Percentiles rank a stretch among this genome's conserved stretches.
Evolutionary conservation across 2,113 vertebrate genomes (phyloP).

Genomic region (Sphaerodactylus townsendi): DNA sequence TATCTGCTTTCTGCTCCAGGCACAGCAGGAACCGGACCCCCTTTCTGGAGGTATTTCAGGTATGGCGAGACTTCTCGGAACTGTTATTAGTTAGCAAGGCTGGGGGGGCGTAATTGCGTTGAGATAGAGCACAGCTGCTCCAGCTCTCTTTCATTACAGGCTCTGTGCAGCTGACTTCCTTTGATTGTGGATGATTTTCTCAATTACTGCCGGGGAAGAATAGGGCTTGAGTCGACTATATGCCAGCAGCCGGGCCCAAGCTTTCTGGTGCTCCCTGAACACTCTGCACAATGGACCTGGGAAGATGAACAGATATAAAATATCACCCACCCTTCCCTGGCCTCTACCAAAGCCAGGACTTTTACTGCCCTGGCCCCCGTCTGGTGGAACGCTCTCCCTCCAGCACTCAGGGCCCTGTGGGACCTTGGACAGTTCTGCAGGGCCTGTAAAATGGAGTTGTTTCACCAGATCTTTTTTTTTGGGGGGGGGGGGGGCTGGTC

Average conservation of each 20-base stretch:
- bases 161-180: conserved; percentile 55
- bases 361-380: too few relatives aligned
- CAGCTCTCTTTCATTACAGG: conserved; percentile 44
- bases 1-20: not conserved
- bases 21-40: not conserved
- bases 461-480: too few relatives aligned
- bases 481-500: too few relatives aligned
- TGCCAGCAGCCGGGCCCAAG: conserved; percentile 23
- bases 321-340: accelerated
- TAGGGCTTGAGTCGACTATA: conserved; percentile 4
- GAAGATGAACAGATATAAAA: not conserved
- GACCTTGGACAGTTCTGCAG: too few relatives aligned
- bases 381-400: too few relatives aligned
- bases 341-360: too few relatives aligned
- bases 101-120: conserved; percentile 51
- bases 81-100: conserved; percentile 47
- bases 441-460: too few relatives aligned
- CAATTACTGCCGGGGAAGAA: conserved; percentile 29
- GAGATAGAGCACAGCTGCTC: conserved; percentile 59
- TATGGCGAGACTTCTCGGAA: conserved; percentile 18
- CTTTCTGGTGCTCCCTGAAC: not conserved
- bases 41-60: conserved; percentile 34
- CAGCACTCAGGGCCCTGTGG: too few relatives aligned
- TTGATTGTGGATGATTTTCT: conserved; percentile 57
- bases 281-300: not conserved